Evolutionary conservation across 2,888 invertebrate genomes (phyloP), one percentile per base, ranked within the genome.

Genomic region (Euzetes globulus): DNA sequence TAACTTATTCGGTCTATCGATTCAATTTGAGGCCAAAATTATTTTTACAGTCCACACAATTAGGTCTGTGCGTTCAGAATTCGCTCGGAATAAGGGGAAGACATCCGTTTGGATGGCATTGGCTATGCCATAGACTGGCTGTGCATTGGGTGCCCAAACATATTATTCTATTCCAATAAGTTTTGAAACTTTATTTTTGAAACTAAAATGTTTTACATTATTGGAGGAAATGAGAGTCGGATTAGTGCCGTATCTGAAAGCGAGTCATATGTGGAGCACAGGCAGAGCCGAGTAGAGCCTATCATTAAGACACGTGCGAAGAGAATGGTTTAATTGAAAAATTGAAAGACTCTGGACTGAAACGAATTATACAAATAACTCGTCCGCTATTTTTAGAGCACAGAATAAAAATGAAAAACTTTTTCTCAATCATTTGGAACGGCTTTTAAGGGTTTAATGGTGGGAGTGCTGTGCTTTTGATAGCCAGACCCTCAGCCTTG

Each of bases 21-120:
- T 41, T 63, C 17, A 63, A 29, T 63, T n/a, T 33, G 63, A 33
- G 15, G 63, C 68, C 7, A 68, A 68, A 15, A 68, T 41, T 68
- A 45, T 68, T 68, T 65, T 68, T 68, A 63, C 2, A 33, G 63
- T 63, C 45, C 68, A 68, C 68, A 68, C 63, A 63, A 63, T 63
- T 63, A 63, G 63, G 29, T 63, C 15, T 19, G 22, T 13, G 7
- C 47, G 17, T 15, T 47, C 15, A 33, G 33, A 63, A 33, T 33
- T 33, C n/a, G 29, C n/a, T 63, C n/a, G n/a, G n/a, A n/a, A n/a
- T 63, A 63, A 17, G 63, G 33, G 33, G 33, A 63, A 63, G 63
- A 33, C n/a, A 1, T 63, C 22, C 33, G 11, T 63, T 17, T 22
- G 52, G 25, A 22, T 63, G n/a, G n/a, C 63, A 63, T 63, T 63